Conservation (phyloP, 2,113 vertebrate genomes). For the Triplophysa tibetana region DNA sequence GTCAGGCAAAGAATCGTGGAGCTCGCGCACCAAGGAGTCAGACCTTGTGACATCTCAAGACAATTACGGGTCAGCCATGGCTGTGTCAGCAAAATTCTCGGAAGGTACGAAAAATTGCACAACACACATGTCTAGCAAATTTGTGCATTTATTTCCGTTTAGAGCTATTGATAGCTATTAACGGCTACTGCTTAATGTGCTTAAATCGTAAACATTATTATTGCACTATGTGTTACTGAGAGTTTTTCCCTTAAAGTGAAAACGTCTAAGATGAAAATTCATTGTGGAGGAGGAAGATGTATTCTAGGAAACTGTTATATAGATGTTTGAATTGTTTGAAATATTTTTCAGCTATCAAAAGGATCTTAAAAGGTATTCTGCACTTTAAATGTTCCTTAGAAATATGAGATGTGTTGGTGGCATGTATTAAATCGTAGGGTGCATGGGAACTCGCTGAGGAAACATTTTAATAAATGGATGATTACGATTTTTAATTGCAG, state of each 20-base stretch:
- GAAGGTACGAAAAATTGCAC: constrained; percentile 86
- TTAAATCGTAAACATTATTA: background rate
- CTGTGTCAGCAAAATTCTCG: constrained; percentile 99
- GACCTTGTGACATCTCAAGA: constrained; percentile 98
- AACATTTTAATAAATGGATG: constrained; percentile 33
- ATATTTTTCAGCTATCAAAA: constrained; percentile 83
- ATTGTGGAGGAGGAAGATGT: constrained; percentile 40
- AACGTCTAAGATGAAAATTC: constrained; percentile 28
- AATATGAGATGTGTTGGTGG: constrained; percentile 66
- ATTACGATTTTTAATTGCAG: constrained; percentile 17
- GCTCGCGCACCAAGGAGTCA: constrained; percentile 96
- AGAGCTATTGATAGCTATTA: background rate
- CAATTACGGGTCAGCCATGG: constrained; percentile 99
- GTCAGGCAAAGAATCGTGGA: constrained; percentile 99
- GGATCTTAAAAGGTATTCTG: constrained; percentile 82
- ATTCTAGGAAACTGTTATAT: constrained; percentile 50
- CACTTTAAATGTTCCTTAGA: constrained; percentile 79
- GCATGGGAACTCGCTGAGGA: constrained; percentile 64
- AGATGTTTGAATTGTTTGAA: constrained; percentile 73
- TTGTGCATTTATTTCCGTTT: background rate
- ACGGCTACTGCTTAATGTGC: constrained; percentile 17
- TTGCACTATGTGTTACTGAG: background rate
- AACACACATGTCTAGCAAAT: constrained; percentile 63
- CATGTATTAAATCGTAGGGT: constrained; percentile 64
- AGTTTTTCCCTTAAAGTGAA: constrained; percentile 24